Evolutionary conservation across 1,140 invertebrate species (phyloP), one percentile per base, ranked within the genome.

Genomic region (Orius insidiosus): DNA sequence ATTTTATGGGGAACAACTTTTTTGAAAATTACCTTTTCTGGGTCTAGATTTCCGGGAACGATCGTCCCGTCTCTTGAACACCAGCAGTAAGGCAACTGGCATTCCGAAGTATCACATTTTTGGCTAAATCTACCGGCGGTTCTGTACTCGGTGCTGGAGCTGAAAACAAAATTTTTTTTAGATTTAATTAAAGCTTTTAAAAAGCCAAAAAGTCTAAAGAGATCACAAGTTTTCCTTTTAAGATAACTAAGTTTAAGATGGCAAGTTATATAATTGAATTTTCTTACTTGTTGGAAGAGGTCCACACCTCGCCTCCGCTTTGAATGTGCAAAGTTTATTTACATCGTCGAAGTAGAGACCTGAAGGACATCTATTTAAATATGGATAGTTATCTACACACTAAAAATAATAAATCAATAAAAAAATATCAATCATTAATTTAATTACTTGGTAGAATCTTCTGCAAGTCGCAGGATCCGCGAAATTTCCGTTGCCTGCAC

Each of bases 51-150:
- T 32, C 83, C 85, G 2, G 87, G 87, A 54, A 90, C 85, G 19
- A 74, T 61, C 0, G 86, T 90, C 5, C 86, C 87, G 64, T 93
- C 86, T 58, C 82, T 81, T 4, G 86, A 89, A 60, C 90, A 95
- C 63, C 83, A 93, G 59, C 92, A 96, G 56, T 92, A 86, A 5
- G 90, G 90, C 46, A 95, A 67, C 40, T 68, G 59, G 58, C 92
- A 95, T 35, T 76, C 68, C 1, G 72, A 63, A 1, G 71, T 66
- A 53, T 90, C 76, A 58, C 88, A 94, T 59, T 75, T 77, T 69
- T 67, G 2, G 85, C 85, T 48, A 82, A 66, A 59, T 88, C 83
- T 24, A 71, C 64, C 3, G 84, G 80, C 4, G 79, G 67, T 60
- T 87, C 84, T 1, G 84, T 88, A 32, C 74, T 67, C 2, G 85